phyloP scores from a whole-genome alignment of 2,113 vertebrate species.

The Myiagra hebetior region DNA sequence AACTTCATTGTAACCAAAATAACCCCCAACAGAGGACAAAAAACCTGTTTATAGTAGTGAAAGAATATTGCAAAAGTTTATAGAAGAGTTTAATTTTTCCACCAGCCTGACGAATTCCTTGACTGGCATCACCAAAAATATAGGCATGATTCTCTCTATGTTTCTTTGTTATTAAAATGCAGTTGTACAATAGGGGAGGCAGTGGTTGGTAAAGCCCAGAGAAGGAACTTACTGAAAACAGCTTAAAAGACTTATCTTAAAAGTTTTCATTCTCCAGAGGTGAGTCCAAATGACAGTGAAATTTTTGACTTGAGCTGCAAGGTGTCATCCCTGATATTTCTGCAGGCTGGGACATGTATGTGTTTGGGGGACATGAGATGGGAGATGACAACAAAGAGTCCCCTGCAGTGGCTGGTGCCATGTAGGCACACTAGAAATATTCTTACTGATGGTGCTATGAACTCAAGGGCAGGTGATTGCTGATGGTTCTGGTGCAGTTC shows the following conservation, averaged over 20 bases:
- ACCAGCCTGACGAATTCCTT: background rate
- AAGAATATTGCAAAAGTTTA: background rate
- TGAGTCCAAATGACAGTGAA: background rate
- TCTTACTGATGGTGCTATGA: background rate
- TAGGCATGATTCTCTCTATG: background rate
- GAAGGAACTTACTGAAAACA: background rate
- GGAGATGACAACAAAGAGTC: background rate
- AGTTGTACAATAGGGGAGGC: background rate
- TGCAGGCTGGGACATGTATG: rapidly evolving
- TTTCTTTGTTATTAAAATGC: background rate
- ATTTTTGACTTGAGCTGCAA: background rate
- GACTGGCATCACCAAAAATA: background rate
- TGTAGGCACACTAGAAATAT: background rate
- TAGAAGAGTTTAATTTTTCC: background rate
- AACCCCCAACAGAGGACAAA: background rate
- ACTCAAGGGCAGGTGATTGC: background rate
- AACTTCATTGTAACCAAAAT: slow-evolving; percentile 20
- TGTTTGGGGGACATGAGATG: background rate
- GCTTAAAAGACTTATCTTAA: background rate
- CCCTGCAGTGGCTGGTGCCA: background rate
- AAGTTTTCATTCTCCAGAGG: background rate
- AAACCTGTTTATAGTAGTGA: background rate
- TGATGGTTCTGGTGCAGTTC: background rate
- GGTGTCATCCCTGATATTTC: background rate
- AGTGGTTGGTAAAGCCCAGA: background rate